Percentiles rank a stretch among this genome's conserved stretches.
Evolutionary conservation across 30 jellyfish, hydroid and myxozoan genomes (phyloP).

Genomic region (Aurelia aurita): DNA sequence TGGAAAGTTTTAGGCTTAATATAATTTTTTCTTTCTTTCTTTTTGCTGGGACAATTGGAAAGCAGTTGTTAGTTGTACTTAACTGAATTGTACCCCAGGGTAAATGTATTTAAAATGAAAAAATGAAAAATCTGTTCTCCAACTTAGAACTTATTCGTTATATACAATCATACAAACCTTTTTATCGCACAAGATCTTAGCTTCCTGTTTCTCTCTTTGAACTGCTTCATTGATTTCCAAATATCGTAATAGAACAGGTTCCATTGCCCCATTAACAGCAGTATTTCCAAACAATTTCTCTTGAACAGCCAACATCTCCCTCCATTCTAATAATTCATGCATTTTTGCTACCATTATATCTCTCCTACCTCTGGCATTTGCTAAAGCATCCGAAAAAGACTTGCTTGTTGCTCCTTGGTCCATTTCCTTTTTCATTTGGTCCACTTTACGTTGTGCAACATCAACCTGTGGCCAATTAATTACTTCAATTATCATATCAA

Average conservation of each 20-base stretch:
- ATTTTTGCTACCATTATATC: slow-evolving; percentile 38
- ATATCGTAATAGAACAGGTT: slow-evolving; percentile 47
- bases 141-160: too few relatives aligned
- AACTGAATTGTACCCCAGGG: too few relatives aligned
- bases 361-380: slow-evolving; percentile 56
- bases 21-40: too few relatives aligned
- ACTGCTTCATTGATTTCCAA: slow-evolving; percentile 40
- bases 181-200: slow-evolving; percentile 26
- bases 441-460: slow-evolving; percentile 63
- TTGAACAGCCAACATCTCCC: slow-evolving; percentile 34
- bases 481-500: background rate
- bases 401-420: slow-evolving; percentile 39
- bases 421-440: slow-evolving; percentile 36
- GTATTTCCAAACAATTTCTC: background rate
- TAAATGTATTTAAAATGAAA: too few relatives aligned
- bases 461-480: slow-evolving; percentile 66
- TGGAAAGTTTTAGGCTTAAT: too few relatives aligned
- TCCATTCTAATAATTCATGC: slow-evolving; percentile 51
- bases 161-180: slow-evolving; percentile 41
- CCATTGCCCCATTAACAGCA: slow-evolving; percentile 15
- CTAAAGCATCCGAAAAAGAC: slow-evolving; percentile 31
- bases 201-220: slow-evolving; percentile 54
- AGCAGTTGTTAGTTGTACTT: too few relatives aligned
- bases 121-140: too few relatives aligned
- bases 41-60: too few relatives aligned